Conservation (phyloP, 2,113 vertebrate genomes). For the Chloropsis hardwickii region DNA sequence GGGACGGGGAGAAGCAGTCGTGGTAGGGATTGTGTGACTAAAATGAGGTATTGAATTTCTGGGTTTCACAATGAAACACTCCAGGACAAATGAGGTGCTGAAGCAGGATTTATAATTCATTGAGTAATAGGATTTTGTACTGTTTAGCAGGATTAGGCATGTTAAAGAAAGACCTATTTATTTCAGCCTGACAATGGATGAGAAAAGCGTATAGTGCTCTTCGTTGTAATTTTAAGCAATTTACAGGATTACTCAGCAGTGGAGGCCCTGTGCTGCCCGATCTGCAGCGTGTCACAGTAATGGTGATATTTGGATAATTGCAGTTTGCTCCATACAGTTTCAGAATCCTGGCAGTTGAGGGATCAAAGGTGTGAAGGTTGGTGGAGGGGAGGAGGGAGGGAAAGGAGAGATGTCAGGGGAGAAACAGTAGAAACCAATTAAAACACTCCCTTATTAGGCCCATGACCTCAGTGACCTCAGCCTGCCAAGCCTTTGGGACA, state of each 20-base stretch:
- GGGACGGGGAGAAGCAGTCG: neutral
- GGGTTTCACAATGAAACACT: conserved; percentile 57
- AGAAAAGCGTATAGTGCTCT: conserved; percentile 54
- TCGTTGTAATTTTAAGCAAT: conserved; percentile 69
- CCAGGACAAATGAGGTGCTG: conserved; percentile 68
- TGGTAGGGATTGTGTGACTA: conserved; percentile 21
- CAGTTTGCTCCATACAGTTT: conserved; percentile 59
- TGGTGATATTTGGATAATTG: conserved; percentile 68
- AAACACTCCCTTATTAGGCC: conserved; percentile 44
- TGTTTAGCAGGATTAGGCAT: conserved; percentile 85
- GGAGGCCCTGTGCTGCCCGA: conserved; percentile 20
- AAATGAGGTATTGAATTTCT: conserved; percentile 61
- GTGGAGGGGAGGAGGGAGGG: neutral
- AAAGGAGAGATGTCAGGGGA: conserved; percentile 6
- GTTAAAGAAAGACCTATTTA: conserved; percentile 84
- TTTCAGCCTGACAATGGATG: conserved; percentile 76
- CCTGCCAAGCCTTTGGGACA: conserved; percentile 28
- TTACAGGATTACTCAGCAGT: conserved; percentile 66
- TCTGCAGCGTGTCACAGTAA: conserved; percentile 31
- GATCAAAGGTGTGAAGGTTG: conserved; percentile 47
- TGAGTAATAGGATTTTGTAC: conserved; percentile 85
- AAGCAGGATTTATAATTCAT: conserved; percentile 83
- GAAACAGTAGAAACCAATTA: conserved; percentile 65
- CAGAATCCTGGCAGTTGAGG: conserved; percentile 70
- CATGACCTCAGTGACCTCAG: conserved; percentile 51